phyloP scores from a whole-genome alignment of 37 sponge, comb jelly and placozoan genomes.

The Aphrocallistes beatrix region DNA sequence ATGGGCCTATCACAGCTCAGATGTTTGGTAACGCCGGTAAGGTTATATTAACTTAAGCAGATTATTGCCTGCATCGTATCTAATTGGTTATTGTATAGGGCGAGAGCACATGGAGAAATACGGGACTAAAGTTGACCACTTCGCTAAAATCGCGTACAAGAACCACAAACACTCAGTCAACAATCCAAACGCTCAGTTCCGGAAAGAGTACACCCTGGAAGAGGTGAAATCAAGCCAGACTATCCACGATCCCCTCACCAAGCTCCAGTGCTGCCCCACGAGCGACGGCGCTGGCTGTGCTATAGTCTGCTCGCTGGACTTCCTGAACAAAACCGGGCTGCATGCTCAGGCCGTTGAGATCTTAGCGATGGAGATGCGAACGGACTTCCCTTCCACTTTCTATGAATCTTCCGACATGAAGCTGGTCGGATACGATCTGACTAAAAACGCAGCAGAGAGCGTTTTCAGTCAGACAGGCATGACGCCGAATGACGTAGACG shows the following conservation, averaged over 20 bases:
- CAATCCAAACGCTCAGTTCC: conserved; percentile 84
- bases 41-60: too few species aligned
- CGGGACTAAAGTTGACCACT: conserved; percentile 69
- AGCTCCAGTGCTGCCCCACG: conserved; percentile 86
- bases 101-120: conserved; percentile 82
- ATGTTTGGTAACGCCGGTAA: conserved; percentile 78
- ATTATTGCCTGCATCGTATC: too few species aligned
- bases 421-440: conserved; percentile 84
- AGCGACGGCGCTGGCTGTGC: conserved; percentile 83
- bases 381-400: conserved; percentile 82
- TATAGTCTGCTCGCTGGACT: conserved; percentile 71
- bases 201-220: conserved; percentile 60
- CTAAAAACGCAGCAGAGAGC: conserved; percentile 63
- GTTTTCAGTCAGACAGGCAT: conserved; percentile 52
- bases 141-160: conserved; percentile 88
- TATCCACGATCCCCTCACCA: conserved; percentile 72
- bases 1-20: conserved; percentile 68
- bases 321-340: conserved; percentile 47
- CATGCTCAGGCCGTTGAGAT: conserved; percentile 74
- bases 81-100: too few species aligned
- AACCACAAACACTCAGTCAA: conserved; percentile 83
- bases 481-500: conserved; percentile 54
- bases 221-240: conserved; percentile 48
- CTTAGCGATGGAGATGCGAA: conserved; percentile 78
- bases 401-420: conserved; percentile 72